These are phyloP conservation scores for Tupaia chinensis DNA, from an alignment of 2,113 vertebrate genomes.

Conservation along the genomic window DNA sequence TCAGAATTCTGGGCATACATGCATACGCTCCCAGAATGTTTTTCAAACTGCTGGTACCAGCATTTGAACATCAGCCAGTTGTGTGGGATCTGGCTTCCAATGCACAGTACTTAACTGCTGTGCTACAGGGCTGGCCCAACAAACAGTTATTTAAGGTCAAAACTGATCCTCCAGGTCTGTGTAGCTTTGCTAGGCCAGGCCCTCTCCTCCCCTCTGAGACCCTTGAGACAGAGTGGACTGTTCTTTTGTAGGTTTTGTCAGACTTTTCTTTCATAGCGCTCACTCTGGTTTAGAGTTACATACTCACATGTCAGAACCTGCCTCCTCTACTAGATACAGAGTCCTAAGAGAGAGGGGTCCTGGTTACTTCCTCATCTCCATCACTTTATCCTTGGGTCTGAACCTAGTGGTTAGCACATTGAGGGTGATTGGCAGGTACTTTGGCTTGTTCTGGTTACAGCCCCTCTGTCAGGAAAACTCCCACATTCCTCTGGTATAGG, in stretches of 20 bases:
- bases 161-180: neutral
- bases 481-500: neutral
- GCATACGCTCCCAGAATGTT: too few relatives aligned
- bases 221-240: neutral
- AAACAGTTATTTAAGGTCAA: neutral
- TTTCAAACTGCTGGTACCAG: too few relatives aligned
- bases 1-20: too few relatives aligned
- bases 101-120: too few relatives aligned
- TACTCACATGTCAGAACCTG: too few relatives aligned
- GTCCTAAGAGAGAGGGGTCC: neutral
- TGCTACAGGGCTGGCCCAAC: too few relatives aligned
- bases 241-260: neutral
- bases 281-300: neutral
- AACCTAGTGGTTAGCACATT: too few relatives aligned
- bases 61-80: too few relatives aligned
- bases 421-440: neutral
- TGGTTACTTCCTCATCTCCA: neutral
- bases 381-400: neutral
- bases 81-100: too few relatives aligned
- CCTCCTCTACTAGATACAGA: fast-evolving
- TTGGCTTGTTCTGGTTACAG: neutral
- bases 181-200: neutral
- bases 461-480: neutral
- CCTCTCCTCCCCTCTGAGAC: neutral
- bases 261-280: neutral